These are phyloP conservation scores for Potamarius usumacintae DNA, from an alignment of 2,113 vertebrate genomes.

Conservation along the genomic window DNA sequence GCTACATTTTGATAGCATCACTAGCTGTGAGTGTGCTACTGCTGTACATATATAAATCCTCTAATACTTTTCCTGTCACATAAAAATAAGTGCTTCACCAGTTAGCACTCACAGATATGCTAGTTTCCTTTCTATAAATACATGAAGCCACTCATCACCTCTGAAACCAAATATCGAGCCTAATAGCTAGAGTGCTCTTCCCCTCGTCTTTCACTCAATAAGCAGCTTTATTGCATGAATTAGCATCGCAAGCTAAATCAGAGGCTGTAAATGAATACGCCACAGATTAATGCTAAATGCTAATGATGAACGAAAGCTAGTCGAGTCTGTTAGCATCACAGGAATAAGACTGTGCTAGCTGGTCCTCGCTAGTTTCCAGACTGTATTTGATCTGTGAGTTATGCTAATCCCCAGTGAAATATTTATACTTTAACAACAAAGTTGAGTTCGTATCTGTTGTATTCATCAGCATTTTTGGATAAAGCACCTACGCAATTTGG, in stretches of 20 bases:
- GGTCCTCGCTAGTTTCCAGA: neutral
- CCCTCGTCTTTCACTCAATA: conserved; percentile 12
- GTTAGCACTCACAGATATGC: conserved; percentile 11
- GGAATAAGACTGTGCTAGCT: neutral
- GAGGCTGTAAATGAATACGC: conserved; percentile 9
- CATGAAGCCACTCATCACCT: neutral
- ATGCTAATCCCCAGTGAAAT: neutral
- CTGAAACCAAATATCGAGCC: conserved; percentile 17
- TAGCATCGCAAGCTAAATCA: conserved; percentile 16
- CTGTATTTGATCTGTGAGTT: neutral
- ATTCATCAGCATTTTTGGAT: neutral
- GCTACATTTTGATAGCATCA: neutral
- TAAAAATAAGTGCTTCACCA: neutral
- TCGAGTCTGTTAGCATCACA: neutral
- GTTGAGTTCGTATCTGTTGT: neutral
- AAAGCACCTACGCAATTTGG: neutral
- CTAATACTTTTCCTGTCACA: neutral
- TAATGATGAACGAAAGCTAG: conserved; percentile 6
- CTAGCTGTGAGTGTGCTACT: neutral
- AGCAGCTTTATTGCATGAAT: conserved; percentile 11
- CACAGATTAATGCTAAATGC: neutral
- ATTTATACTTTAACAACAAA: neutral
- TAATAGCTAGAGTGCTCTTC: neutral
- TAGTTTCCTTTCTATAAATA: conserved; percentile 31
- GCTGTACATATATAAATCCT: neutral